phyloP scores from a whole-genome alignment of 2,888 invertebrate species.

The Lithophane leautieri region DNA sequence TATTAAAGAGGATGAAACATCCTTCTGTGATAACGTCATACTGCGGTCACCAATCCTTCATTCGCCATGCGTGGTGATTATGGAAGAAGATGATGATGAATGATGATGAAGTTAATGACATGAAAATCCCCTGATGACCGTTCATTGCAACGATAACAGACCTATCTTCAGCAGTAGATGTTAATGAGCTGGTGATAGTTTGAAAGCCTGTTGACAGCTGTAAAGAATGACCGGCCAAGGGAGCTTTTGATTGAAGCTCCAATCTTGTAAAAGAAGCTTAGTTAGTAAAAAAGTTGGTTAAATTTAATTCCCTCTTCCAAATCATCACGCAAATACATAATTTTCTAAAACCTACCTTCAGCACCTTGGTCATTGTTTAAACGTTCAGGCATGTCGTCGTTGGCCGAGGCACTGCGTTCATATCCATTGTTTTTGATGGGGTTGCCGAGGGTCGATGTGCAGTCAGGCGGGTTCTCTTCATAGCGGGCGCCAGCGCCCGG shows the following conservation, averaged over 20 bases:
- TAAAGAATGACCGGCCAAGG: slow-evolving; percentile 16
- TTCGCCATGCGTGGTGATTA: slow-evolving; percentile 60
- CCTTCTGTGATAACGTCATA: slow-evolving; percentile 18
- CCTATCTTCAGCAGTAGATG: slow-evolving; percentile 28
- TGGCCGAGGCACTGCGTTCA: slow-evolving; percentile 85
- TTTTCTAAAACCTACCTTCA: slow-evolving; percentile 81
- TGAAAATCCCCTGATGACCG: slow-evolving; percentile 30
- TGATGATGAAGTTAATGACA: slow-evolving; percentile 49
- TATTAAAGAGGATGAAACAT: slow-evolving; percentile 1
- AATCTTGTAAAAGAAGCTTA: slow-evolving; percentile 18
- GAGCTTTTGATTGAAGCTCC: slow-evolving; percentile 29
- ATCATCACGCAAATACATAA: slow-evolving; percentile 57
- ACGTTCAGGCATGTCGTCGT: slow-evolving; percentile 87
- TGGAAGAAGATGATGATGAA: slow-evolving; percentile 57
- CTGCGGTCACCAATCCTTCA: slow-evolving; percentile 25
- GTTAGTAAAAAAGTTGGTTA: slow-evolving; percentile 23
- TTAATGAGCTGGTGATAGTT: slow-evolving; percentile 24
- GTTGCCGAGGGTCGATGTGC: slow-evolving; percentile 87
- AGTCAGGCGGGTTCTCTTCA: slow-evolving; percentile 86
- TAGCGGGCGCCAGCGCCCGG: slow-evolving; percentile 87
- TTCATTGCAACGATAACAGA: slow-evolving; percentile 22
- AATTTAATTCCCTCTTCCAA: slow-evolving; percentile 51
- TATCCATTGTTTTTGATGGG: slow-evolving; percentile 89
- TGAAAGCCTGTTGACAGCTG: slow-evolving; percentile 9
- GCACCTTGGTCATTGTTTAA: slow-evolving; percentile 88